Evolutionary conservation across 2,113 vertebrate species (phyloP), one percentile per base, ranked within the genome.

Genomic region (Ailuropoda melanoleuca): DNA sequence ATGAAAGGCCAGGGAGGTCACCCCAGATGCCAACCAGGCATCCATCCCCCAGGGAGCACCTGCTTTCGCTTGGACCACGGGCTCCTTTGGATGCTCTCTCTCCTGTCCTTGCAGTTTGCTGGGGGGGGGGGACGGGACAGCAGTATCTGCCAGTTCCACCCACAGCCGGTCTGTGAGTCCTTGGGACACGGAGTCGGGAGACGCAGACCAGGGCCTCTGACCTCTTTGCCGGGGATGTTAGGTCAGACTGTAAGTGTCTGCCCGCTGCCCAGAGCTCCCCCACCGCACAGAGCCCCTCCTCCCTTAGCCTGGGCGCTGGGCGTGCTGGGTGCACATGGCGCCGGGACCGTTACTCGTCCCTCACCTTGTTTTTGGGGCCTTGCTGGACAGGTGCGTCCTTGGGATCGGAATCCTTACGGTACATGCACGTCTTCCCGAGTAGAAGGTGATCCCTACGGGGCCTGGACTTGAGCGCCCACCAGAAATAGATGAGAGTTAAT

Each of bases 51-150:
- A 0, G n/a, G 46, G 72, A 34, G 46, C 46, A n/a, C 26, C 23
- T 53, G 31, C 17, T 18, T 24, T 26, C 34, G n/a, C 18, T 0
- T 0, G 3, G 34, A 31, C 13, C 24, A 53, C 0, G 2, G 68
- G 21, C 37, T 83, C 43, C 34, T 37, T 46, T 4, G 1, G 39
- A 17, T 8, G 8, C 68, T 10, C 8, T 55, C 13, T 34, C 29
- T 8, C 17, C 34, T 2, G 4, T 66, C 14, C 37, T 46, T 48
- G 43, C 23, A 7, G 0, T 21, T 26, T 60, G 11, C n/a, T n/a
- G 64, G 64, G 50, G 23, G 23, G 17, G 39, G 62, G 62, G 17
- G 10, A n/a, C n/a, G n/a, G n/a, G n/a, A n/a, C 31, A 9, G 53
- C 37, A 48, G 31, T 34, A 17, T 72, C 50, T 58, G 1, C 78